Percentiles rank a stretch among this genome's conserved stretches.
Evolutionary conservation across 2,888 invertebrate genomes (phyloP).

Genomic region (Campaea margaritaria): DNA sequence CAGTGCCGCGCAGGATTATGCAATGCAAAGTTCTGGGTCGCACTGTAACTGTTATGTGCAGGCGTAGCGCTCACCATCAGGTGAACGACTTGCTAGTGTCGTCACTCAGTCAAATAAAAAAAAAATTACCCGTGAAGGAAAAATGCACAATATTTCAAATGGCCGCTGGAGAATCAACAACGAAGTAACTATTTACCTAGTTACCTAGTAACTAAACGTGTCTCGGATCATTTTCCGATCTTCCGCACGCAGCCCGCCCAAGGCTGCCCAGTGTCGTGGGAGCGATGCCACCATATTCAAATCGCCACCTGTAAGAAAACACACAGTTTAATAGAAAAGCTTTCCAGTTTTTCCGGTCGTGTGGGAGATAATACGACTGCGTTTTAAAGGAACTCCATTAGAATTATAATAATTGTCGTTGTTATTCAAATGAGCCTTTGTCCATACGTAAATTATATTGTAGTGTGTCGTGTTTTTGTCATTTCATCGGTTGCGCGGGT

Average conservation of each 20-base stretch:
- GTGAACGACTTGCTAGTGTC: too few relatives aligned
- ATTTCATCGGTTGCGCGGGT: constrained; percentile 39
- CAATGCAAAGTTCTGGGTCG: too few relatives aligned
- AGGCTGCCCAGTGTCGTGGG: constrained; percentile 69
- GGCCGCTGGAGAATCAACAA: too few relatives aligned
- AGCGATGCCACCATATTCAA: constrained; percentile 72
- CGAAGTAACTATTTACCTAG: neutral
- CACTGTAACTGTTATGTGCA: too few relatives aligned
- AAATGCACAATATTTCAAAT: too few relatives aligned
- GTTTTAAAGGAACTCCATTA: constrained; percentile 70
- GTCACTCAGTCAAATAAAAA: too few relatives aligned
- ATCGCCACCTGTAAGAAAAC: constrained; percentile 58
- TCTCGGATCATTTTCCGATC: constrained; percentile 17
- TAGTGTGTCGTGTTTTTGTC: constrained; percentile 49
- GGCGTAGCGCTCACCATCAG: too few relatives aligned
- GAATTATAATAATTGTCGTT: constrained; percentile 61
- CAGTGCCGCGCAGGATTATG: too few relatives aligned
- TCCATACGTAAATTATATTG: constrained; percentile 56
- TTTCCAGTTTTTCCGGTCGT: constrained; percentile 81
- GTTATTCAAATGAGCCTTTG: constrained; percentile 79
- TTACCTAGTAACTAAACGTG: constrained; percentile 22
- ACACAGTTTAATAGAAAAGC: constrained; percentile 68
- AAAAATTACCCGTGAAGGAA: too few relatives aligned
- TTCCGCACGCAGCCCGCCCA: constrained; percentile 40
- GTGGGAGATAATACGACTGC: constrained; percentile 55